Evolutionary conservation across 2,797 vertebrate species (phyloP).

Genomic region (Micropoecilia bifurca): DNA sequence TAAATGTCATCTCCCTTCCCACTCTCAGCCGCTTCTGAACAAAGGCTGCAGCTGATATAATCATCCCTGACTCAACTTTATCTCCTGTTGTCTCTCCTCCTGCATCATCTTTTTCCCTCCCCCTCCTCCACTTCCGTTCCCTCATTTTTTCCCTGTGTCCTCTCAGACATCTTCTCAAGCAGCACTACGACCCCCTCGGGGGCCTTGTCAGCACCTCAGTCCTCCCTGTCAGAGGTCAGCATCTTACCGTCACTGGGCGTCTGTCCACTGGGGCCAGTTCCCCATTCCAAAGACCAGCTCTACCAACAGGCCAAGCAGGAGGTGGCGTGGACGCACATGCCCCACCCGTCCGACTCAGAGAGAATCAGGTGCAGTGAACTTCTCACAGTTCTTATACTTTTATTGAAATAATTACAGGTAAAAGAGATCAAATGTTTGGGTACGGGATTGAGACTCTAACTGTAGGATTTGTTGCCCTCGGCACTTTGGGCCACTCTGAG

Average conservation of each 20-base stretch:
- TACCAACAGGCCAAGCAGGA: conserved; percentile 95
- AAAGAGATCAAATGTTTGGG: neutral
- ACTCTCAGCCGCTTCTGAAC: conserved; percentile 54
- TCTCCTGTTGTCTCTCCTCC: conserved; percentile 30
- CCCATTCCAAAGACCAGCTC: conserved; percentile 91
- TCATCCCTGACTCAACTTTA: conserved; percentile 49
- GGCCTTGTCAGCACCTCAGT: conserved; percentile 69
- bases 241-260: conserved; percentile 89
- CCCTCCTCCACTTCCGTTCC: neutral
- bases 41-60: conserved; percentile 51
- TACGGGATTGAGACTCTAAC: neutral
- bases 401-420: neutral
- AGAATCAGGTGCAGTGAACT: conserved; percentile 83
- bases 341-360: conserved; percentile 91
- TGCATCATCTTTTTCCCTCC: neutral
- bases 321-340: conserved; percentile 91
- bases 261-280: conserved; percentile 89
- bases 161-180: conserved; percentile 84
- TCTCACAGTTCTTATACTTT: neutral
- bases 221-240: conserved; percentile 87
- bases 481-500: neutral
- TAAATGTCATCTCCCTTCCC: conserved; percentile 63
- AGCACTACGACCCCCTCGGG: conserved; percentile 78
- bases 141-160: neutral
- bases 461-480: neutral